A percentile compares a stretch with the other conserved stretches of the same genome.
phyloP scores from a whole-genome alignment of 1,140 invertebrate species.

The Panagrolaimus sp. region DNA sequence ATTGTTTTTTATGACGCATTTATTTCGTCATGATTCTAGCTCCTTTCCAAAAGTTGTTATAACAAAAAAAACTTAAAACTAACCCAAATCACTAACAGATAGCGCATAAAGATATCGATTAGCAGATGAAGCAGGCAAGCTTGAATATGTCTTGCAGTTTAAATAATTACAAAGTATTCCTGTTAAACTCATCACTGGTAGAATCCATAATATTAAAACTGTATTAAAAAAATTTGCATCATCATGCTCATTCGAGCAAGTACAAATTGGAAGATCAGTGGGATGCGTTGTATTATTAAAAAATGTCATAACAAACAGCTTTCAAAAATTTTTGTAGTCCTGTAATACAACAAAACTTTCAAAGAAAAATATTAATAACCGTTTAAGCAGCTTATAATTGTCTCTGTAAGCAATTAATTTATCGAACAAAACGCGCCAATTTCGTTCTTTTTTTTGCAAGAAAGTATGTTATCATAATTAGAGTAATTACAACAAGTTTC shows the following conservation, averaged over 20 bases:
- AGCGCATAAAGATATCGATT: conserved; percentile 19
- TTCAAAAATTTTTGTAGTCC: no score
- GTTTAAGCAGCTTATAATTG: no score
- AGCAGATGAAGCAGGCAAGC: neutral
- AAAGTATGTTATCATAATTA: no score
- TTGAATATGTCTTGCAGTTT: conserved; percentile 17
- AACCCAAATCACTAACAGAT: conserved; percentile 20
- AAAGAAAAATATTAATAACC: no score
- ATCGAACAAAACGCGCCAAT: no score
- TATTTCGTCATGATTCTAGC: neutral
- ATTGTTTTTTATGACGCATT: no score
- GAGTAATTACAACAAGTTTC: no score
- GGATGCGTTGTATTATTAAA: neutral
- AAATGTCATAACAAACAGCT: no score
- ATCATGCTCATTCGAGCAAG: conserved; percentile 16
- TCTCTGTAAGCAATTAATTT: no score
- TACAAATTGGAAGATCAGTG: conserved; percentile 15
- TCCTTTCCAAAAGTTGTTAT: neutral
- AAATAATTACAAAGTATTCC: conserved; percentile 17
- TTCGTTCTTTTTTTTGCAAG: no score
- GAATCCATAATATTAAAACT: conserved; percentile 19
- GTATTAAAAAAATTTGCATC: conserved; percentile 21
- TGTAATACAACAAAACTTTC: no score
- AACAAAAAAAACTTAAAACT: neutral
- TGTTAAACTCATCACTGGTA: conserved; percentile 15